Base-by-base conservation (phyloP, 2,888 invertebrate species). In the Melinopterus prodromus region DNA sequence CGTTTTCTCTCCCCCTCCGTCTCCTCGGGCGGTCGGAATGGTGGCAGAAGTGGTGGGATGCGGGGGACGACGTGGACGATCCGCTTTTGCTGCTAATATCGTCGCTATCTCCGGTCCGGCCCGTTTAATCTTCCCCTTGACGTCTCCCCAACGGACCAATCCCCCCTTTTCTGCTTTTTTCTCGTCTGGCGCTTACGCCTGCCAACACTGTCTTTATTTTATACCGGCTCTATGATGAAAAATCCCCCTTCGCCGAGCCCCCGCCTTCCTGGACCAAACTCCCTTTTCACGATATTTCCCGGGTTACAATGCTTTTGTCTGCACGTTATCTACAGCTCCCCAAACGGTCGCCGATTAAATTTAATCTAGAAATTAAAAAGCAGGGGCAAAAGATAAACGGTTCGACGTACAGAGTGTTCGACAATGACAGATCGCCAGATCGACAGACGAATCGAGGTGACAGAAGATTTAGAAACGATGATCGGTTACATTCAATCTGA, bases 11-110 rank as follows among this genome's bases (percentile, higher is more conserved):
- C 36, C 74, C 53, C 12, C 53, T 53, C 9, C 26, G 69, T 77
- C 70, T 36, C 69, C 35, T 70, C 69, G 75, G 79, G 38, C 79
- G 70, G 74, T 26, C 35, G 37, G n/a, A 37, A 72, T 74, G 70
- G 38, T 75, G 76, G 70, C 36, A 26, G 74, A 35, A 70, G 71
- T 72, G 53, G 35, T 38, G 79, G 71, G 69, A 9, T 76, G 37
- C 71, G 71, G 26, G 38, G 76, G 36, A 75, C 78, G 78, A 74
- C 70, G 76, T 70, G 79, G 79, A 76, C 79, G 74, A 74, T 74
- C 74, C 74, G 74, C 74, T 74, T 71, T 74, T 74, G 74, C 74
- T 74, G 74, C 74, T 74, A 74, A 74, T 74, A 74, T 74, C 74
- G 74, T 35, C 74, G 74, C 74, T 74, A 74, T 74, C 74, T 74